Base-by-base conservation (phyloP, 2,888 invertebrate genomes). In the Tetragonisca angustula region DNA sequence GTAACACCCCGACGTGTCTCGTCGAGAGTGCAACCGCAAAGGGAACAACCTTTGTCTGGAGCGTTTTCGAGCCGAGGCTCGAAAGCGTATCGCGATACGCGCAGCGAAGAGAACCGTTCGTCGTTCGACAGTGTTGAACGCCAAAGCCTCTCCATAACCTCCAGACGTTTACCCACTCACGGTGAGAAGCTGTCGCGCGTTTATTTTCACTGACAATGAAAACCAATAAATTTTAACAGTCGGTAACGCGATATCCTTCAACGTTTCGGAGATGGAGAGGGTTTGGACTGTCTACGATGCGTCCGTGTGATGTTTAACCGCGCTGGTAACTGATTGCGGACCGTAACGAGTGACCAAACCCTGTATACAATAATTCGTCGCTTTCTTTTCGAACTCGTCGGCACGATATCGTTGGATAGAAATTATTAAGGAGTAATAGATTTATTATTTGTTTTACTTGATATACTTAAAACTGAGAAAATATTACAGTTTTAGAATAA, bases 1-100 rank as follows among this genome's bases (percentile, higher is more conserved):
- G 92, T 91, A 92, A 93, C 92, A 92, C 91, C 91, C 91, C 86
- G 43, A 43, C 43, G 79, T 52, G 84, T 85, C 88, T 89, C 81
- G 88, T 82, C 88, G 76, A 27, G 82, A 82, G 83, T 79, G 86
- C 84, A 81, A 80, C 89, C 85, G 85, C 85, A 84, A 89, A 89
- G 84, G 83, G 81, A 76, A 89, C 88, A 89, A 89, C 86, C 11
- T 43, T 43, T 43, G 85, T 86, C 84, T 86, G 81, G 80, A 80
- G 79, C 67, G 73, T 81, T 83, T 88, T 84, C 75, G 70, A 78
- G 79, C n/a, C 32, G 61, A 78, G 79, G n/a, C 68, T 62, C 74
- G 71, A 72, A 21, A 50, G 17, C 9, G 21, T 24, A 19, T 21
- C 36, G 13, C 52, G 74, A 54, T 73, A 62, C 27, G 50, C 50